phyloP scores from a whole-genome alignment of 2,888 invertebrate genomes.

The Brachylomia viminalis region DNA sequence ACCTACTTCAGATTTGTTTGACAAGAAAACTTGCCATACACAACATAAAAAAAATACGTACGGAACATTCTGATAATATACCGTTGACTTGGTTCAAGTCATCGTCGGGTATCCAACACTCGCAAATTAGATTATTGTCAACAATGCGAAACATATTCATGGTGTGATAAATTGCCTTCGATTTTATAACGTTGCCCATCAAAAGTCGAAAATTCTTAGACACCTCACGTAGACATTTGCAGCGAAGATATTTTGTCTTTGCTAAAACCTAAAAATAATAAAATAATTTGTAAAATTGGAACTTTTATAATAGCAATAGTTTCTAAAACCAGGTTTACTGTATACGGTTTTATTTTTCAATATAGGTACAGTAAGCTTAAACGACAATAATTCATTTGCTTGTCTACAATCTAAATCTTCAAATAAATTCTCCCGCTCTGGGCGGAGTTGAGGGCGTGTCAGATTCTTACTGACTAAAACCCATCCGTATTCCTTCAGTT shows the following conservation, averaged over 20 bases:
- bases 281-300: background rate
- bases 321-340: background rate
- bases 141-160: constrained; percentile 95
- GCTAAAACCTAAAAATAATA: constrained; percentile 91
- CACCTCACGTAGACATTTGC: constrained; percentile 94
- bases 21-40: background rate
- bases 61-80: constrained; percentile 72
- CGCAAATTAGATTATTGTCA: constrained; percentile 95
- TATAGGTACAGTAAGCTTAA: background rate
- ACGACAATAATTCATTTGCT: background rate
- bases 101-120: constrained; percentile 94
- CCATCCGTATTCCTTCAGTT: too few species aligned
- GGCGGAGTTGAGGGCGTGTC: too few species aligned
- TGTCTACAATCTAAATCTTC: background rate
- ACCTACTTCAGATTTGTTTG: background rate
- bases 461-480: too few species aligned
- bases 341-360: background rate
- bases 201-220: constrained; percentile 95
- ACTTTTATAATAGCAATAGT: background rate
- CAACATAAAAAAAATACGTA: constrained; percentile 62
- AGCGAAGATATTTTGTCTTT: constrained; percentile 96
- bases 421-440: too few species aligned
- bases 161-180: constrained; percentile 96
- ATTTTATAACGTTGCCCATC: constrained; percentile 95
- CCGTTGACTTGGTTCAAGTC: constrained; percentile 92